Evolutionary conservation across 1,140 invertebrate species (phyloP).

Genomic region (Apis laboriosa): DNA sequence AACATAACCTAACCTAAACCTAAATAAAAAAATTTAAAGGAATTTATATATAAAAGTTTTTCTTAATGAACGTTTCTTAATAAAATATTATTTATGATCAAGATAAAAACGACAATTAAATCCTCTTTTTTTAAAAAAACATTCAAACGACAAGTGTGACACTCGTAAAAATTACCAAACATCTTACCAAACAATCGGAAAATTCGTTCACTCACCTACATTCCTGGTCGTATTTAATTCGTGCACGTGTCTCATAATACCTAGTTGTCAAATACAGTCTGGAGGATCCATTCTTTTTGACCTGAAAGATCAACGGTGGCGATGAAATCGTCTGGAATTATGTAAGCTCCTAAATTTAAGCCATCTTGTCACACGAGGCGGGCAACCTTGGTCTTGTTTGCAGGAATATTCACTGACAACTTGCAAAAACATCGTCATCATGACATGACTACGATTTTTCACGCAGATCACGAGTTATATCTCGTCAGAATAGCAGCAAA

Average conservation of each 20-base stretch:
- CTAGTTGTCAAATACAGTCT: constrained; percentile 68
- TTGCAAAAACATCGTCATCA: constrained; percentile 22
- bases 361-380: constrained; percentile 73
- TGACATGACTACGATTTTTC: not conserved
- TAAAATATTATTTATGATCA: no score
- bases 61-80: not conserved
- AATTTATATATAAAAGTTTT: not conserved
- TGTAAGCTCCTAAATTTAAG: constrained; percentile 71
- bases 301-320: constrained; percentile 65
- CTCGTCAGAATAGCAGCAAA: not conserved
- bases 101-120: not conserved
- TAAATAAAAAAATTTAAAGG: not conserved
- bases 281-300: constrained; percentile 74
- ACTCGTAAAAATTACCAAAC: not conserved
- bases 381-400: constrained; percentile 57
- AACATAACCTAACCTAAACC: constrained; percentile 29
- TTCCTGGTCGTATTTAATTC: constrained; percentile 60
- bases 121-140: not conserved
- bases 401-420: constrained; percentile 66
- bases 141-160: constrained; percentile 1
- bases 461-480: not conserved
- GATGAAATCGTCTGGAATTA: constrained; percentile 65
- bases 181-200: constrained; percentile 15
- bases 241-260: constrained; percentile 64
- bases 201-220: constrained; percentile 63